phyloP scores from a whole-genome alignment of 2,888 invertebrate genomes.

The Neuroscelio doddi region DNA sequence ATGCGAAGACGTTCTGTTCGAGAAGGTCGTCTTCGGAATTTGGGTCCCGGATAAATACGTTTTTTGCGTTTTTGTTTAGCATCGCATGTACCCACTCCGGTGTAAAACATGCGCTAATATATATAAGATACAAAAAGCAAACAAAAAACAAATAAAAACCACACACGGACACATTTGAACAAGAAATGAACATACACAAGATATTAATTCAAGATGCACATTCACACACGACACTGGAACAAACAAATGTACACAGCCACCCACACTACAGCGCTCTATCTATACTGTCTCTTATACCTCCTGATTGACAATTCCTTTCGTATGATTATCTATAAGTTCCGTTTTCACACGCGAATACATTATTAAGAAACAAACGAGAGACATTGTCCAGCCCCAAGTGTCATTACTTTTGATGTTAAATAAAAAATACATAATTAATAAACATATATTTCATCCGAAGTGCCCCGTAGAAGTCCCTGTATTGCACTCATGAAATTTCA shows the following conservation, averaged over 20 bases:
- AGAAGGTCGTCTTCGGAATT: constrained; percentile 49
- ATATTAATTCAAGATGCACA: constrained; percentile 14
- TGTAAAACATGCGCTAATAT: constrained; percentile 3
- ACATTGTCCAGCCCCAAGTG: constrained; percentile 71
- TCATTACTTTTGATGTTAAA: constrained; percentile 72
- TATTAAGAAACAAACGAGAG: constrained; percentile 62
- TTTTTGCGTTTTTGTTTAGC: constrained; percentile 62
- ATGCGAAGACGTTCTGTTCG: constrained; percentile 46
- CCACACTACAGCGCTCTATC: constrained; percentile 57
- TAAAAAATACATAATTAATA: constrained; percentile 71
- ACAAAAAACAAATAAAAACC: neutral
- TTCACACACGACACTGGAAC: constrained; percentile 10
- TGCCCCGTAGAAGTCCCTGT: constrained; percentile 9
- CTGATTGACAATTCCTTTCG: constrained; percentile 68
- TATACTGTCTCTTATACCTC: constrained; percentile 61
- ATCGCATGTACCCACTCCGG: constrained; percentile 50
- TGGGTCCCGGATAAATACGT: constrained; percentile 50
- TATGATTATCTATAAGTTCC: constrained; percentile 68
- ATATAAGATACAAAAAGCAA: constrained; percentile 4
- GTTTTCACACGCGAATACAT: constrained; percentile 30
- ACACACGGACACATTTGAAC: constrained; percentile 36
- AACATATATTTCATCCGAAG: constrained; percentile 40
- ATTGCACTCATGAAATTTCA: too few relatives aligned
- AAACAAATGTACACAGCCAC: constrained; percentile 23
- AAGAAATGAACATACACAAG: neutral